Percentiles rank a stretch among this genome's conserved stretches.
Conservation (phyloP, 35 echinoderm and acorn worm genomes). For the Acanthaster planci region DNA sequence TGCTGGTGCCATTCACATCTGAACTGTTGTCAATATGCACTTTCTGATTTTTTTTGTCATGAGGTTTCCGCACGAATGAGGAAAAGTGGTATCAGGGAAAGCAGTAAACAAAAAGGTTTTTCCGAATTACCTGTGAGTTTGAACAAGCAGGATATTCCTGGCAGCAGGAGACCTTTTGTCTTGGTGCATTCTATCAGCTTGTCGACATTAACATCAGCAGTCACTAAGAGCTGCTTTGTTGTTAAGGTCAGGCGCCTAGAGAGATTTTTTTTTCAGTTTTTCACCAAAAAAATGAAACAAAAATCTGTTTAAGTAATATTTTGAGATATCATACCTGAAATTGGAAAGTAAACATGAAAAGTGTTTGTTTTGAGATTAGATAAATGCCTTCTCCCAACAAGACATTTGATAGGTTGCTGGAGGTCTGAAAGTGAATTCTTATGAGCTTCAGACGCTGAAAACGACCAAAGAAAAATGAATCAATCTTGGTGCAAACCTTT, state of each 20-base stretch:
- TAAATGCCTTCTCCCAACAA: background rate
- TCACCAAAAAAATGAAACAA: background rate
- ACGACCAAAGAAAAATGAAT: too few species aligned
- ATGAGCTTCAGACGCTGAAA: too few species aligned
- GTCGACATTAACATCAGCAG: conserved; percentile 36
- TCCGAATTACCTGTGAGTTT: conserved; percentile 49
- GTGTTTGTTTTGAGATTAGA: background rate
- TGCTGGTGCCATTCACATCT: too few species aligned
- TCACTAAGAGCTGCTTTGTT: conserved; percentile 44
- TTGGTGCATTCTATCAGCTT: conserved; percentile 53
- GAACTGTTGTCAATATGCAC: too few species aligned
- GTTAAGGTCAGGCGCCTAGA: conserved; percentile 46
- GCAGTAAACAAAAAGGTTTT: too few species aligned
- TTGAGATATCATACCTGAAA: background rate
- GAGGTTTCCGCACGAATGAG: too few species aligned
- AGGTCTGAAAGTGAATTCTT: too few species aligned
- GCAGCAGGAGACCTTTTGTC: conserved; percentile 34
- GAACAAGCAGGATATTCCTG: conserved; percentile 39
- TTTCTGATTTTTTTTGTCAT: too few species aligned
- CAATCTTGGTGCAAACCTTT: conserved; percentile 37
- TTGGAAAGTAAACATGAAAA: background rate
- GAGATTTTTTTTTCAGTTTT: background rate
- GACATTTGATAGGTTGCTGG: too few species aligned
- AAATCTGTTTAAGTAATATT: background rate
- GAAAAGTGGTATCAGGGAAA: too few species aligned